A percentile compares a stretch with the other conserved stretches of the same genome.
Conservation (phyloP, 2,113 vertebrate species). For the Carassius carassius region DNA sequence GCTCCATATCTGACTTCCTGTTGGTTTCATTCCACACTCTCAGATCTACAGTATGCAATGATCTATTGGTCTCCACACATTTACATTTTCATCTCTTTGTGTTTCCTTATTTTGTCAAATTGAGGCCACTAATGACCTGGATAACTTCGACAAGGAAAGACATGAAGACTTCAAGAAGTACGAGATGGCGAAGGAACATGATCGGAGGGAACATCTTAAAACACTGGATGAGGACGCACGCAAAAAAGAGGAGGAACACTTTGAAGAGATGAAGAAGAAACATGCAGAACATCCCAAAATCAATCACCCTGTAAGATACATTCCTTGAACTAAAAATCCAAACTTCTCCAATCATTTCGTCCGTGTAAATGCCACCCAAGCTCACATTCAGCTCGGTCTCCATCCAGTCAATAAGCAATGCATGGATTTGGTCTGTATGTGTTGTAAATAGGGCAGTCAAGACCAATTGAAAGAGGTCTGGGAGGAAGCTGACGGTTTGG, state of each 20-base stretch:
- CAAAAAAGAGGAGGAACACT: constrained; percentile 84
- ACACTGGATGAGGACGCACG: constrained; percentile 84
- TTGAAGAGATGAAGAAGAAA: constrained; percentile 90
- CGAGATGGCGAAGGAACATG: constrained; percentile 93
- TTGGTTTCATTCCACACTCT: neutral
- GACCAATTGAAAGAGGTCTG: constrained; percentile 95
- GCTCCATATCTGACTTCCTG: constrained; percentile 38
- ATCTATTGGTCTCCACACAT: neutral
- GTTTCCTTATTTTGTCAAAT: neutral
- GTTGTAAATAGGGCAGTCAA: constrained; percentile 85
- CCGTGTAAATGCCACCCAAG: neutral
- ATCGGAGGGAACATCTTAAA: constrained; percentile 86
- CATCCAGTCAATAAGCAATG: neutral
- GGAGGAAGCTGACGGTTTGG: constrained; percentile 90
- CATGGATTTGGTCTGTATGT: constrained; percentile 29
- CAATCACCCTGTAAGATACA: constrained; percentile 70
- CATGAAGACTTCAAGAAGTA: constrained; percentile 94
- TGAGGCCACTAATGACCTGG: constrained; percentile 87
- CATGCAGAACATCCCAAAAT: constrained; percentile 90
- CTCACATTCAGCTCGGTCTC: neutral
- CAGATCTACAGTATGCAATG: neutral
- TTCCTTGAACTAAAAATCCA: neutral
- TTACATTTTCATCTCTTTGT: neutral
- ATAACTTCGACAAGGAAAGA: constrained; percentile 86
- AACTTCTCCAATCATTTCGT: neutral